Percentiles rank a stretch among this genome's conserved stretches.
Conservation (phyloP, 2,113 vertebrate genomes). For the Eclectus roratus region DNA sequence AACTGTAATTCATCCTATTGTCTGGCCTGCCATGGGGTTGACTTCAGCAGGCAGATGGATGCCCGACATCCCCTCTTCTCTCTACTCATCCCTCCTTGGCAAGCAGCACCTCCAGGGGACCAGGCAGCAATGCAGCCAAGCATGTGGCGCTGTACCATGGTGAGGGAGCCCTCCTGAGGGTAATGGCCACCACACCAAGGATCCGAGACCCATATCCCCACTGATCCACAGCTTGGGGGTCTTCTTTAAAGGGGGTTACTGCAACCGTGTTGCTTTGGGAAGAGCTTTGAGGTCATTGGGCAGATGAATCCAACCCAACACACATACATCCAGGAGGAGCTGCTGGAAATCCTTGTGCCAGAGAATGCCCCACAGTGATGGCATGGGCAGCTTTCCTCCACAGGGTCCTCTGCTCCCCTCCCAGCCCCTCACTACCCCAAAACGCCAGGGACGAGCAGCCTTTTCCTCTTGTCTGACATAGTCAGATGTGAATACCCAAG, state of each 20-base stretch:
- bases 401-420: background rate
- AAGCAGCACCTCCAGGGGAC: background rate
- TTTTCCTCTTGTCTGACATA: background rate
- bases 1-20: background rate
- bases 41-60: background rate
- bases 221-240: accelerated
- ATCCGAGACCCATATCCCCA: background rate
- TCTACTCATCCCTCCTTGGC: background rate
- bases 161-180: background rate
- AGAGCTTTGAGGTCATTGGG: background rate
- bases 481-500: background rate
- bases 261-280: background rate
- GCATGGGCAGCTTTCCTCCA: accelerated
- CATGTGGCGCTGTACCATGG: accelerated
- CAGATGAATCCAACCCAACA: background rate
- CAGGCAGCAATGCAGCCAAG: background rate
- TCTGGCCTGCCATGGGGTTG: accelerated
- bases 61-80: background rate
- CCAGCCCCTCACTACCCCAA: background rate
- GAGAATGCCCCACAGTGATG: background rate
- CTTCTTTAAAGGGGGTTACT: background rate
- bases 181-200: background rate
- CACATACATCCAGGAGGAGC: background rate
- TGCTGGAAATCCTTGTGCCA: background rate
- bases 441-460: background rate